phyloP scores from a whole-genome alignment of 1,140 invertebrate genomes.

The Meloidogyne hapla region DNA sequence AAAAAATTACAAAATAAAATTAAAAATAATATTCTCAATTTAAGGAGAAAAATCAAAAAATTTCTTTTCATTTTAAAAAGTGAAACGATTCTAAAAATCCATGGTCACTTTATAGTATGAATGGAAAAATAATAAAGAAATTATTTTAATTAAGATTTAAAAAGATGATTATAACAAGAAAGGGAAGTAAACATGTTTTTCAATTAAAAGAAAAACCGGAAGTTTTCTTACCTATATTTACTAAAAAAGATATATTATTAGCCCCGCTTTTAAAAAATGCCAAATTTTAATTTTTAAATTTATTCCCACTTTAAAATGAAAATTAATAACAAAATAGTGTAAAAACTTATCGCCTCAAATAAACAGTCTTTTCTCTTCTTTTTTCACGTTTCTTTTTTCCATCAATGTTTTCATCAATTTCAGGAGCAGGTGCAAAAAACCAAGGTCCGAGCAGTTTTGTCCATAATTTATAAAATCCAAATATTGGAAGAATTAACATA shows the following conservation, averaged over 20 bases:
- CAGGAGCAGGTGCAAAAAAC: constrained; percentile 50
- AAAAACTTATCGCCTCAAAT: constrained; percentile 31
- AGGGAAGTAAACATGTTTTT: constrained; percentile 5
- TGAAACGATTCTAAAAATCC: no score
- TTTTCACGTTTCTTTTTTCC: constrained; percentile 35
- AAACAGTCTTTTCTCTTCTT: constrained; percentile 33
- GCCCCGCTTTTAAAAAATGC: no score
- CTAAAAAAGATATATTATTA: no score
- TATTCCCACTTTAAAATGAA: no score
- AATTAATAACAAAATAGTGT: not conserved
- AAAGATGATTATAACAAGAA: no score
- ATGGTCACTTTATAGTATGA: not conserved
- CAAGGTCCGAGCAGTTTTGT: constrained; percentile 51
- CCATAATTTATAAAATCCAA: constrained; percentile 57
- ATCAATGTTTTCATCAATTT: constrained; percentile 50
- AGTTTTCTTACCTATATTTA: not conserved
- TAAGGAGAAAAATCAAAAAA: not conserved
- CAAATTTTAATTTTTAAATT: no score
- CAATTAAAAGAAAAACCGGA: not conserved
- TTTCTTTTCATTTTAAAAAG: not conserved
- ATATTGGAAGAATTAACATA: constrained; percentile 49
- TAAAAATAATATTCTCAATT: not conserved
- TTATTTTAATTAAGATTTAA: not conserved
- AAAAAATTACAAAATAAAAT: not conserved
- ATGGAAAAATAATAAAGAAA: not conserved